Evolutionary conservation across 2,113 vertebrate genomes (phyloP), one percentile per base, ranked within the genome.

Genomic region (Patagioenas fasciata): DNA sequence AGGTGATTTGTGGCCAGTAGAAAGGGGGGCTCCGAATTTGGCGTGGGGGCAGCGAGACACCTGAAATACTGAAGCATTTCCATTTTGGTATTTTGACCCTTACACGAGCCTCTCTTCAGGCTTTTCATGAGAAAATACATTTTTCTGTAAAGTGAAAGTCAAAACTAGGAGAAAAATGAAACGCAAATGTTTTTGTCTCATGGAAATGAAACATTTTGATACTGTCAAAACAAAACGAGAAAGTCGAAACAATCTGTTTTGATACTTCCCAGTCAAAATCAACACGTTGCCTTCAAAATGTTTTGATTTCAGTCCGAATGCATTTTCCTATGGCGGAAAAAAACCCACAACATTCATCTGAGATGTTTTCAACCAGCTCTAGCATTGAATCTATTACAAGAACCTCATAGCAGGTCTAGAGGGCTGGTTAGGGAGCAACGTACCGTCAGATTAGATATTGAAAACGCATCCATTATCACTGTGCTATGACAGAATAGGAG

Each of bases 161-260:
- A 80, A 88, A 77, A 83, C 67, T 4, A 60, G 85, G 82, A 95
- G 67, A 93, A 88, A 47, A 91, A 79, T 62, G 47, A 87, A 64
- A 77, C 82, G 72, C 15, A 38, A 97, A 77, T 95, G 95, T 95
- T 96, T 95, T 88, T 91, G 80, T 75, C 64, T 97, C 88, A 94
- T 91, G 93, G 72, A 96, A 96, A 94, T 93, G 92, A 96, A 97
- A 80, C 88, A 95, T 93, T 96, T 77, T 85, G 91, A 70, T 89
- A 19, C 38, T 96, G 95, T 97, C 95, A 95, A 96, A 97, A 96
- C 93, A 95, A 91, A 90, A 29, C 0, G 4, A 88, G 91, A 48
- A 58, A 91, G 71, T 91, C 70, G 85, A 93, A 97, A 93, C 94
- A 94, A 96, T 96, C 95, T 96, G 95, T 83, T 95, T 97, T 94